Percentiles rank a stretch among this genome's conserved stretches.
These are phyloP conservation scores for Pithys albifrons DNA, from an alignment of 2,113 vertebrate species.

Conservation along the genomic window DNA sequence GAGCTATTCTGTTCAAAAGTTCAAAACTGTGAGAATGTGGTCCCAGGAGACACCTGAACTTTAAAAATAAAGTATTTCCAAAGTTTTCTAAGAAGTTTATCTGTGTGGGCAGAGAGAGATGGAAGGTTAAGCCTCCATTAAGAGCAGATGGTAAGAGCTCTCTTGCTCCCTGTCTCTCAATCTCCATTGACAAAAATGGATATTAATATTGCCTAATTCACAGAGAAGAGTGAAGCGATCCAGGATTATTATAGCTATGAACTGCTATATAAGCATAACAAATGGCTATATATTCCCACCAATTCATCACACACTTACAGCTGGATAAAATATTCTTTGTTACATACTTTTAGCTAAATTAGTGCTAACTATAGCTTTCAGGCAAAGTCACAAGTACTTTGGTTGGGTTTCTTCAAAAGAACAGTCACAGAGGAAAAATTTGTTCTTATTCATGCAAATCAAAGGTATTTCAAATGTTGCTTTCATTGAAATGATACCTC, in stretches of 20 bases:
- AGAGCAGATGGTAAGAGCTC: background rate
- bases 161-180: background rate
- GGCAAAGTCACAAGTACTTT: background rate
- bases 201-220: conserved; percentile 1
- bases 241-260: conserved; percentile 1
- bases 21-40: background rate
- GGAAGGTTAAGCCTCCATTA: background rate
- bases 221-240: background rate
- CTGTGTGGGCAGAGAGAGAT: background rate
- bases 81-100: background rate
- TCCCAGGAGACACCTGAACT: background rate
- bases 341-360: background rate
- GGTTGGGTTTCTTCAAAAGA: background rate
- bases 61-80: background rate
- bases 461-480: background rate
- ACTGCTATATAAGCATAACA: background rate
- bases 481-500: background rate
- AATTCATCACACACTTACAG: background rate
- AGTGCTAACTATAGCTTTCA: background rate
- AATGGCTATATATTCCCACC: background rate
- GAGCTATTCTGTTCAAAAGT: background rate
- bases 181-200: background rate
- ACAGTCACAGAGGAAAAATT: background rate
- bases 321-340: background rate
- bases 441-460: background rate